Base-by-base conservation (phyloP, 2,797 vertebrate species). In the Gobionotothen gibberifrons region DNA sequence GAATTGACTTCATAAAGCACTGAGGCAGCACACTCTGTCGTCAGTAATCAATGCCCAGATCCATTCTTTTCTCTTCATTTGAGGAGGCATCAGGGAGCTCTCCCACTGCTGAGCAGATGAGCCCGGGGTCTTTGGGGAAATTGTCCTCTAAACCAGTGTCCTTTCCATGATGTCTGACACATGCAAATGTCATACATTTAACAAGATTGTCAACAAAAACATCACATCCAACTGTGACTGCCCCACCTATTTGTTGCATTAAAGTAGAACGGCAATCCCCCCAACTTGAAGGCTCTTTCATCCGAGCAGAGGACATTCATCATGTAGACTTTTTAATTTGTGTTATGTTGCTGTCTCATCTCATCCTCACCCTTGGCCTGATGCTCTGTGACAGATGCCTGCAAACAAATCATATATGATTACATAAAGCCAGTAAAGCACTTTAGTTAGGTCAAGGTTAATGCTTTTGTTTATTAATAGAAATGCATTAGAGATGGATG, bases 1-100 rank as follows among this genome's bases (percentile, higher is more conserved):
- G 79, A 93, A 93, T 93, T 90, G 92, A 92, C 92, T 94, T 92
- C 85, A 92, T 94, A 89, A 94, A 92, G 89, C 87, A 89, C 77
- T 55, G 81, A 90, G 91, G 93, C 92, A 87, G 91, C 91, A 82
- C 87, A 76, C 89, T 89, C 87, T 83, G 84, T 87, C 72, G 62
- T 71, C 70, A 76, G 86, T 91, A 93, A 93, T 94, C 92, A 93
- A 93, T 93, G 85, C 81, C 83, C 68, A 84, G 85, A 92, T 92
- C 81, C 79, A 90, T 93, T 92, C 76, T 86, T 87, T 92, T 92
- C 62, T 85, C 71, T 84, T 89, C 84, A 86, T 93, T 87, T 89
- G 85, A 86, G 72, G 73, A 88, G 76, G 72, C 62, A 72, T 78
- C 72, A 26, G 72, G 76, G 64, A 79, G 80, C 67, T 57, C 78